These are phyloP conservation scores for Podarcis lilfordi DNA, from an alignment of 2,797 vertebrate genomes.

Conservation along the genomic window DNA sequence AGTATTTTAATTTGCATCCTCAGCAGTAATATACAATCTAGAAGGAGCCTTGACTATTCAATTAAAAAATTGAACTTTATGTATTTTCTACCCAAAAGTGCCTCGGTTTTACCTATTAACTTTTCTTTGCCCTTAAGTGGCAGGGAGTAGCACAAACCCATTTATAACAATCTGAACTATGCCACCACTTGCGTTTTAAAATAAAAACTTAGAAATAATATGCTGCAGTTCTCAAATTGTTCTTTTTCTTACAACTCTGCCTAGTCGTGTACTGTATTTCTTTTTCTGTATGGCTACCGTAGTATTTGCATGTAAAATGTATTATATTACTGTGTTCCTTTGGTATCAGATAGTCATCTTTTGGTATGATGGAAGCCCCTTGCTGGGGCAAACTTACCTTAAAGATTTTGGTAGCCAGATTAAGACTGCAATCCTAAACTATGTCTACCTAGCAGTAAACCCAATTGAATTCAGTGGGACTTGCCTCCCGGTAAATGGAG, in stretches of 20 bases:
- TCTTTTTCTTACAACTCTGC: not conserved
- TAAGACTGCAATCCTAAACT: not conserved
- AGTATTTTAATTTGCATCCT: constrained; percentile 10
- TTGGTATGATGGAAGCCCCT: not conserved
- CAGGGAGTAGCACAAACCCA: constrained; percentile 47
- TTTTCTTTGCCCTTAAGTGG: constrained; percentile 61
- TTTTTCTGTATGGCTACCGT: not conserved
- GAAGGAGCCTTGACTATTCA: constrained; percentile 14
- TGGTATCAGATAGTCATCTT: not conserved
- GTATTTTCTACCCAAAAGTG: constrained; percentile 52
- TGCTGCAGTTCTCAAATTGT: not conserved
- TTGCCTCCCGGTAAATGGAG: no score
- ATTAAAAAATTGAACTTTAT: constrained; percentile 36
- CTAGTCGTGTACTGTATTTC: not conserved
- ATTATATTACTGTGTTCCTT: not conserved
- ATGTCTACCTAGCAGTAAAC: no score
- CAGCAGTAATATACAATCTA: constrained; percentile 37
- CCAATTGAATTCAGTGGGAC: no score
- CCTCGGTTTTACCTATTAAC: constrained; percentile 58
- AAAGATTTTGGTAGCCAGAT: not conserved
- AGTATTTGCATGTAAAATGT: not conserved
- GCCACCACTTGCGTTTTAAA: constrained; percentile 32
- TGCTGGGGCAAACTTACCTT: not conserved
- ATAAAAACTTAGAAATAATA: not conserved
- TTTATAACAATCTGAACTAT: constrained; percentile 32